Conservation (phyloP, 2,797 vertebrate species). For the Scolopax rusticola region DNA sequence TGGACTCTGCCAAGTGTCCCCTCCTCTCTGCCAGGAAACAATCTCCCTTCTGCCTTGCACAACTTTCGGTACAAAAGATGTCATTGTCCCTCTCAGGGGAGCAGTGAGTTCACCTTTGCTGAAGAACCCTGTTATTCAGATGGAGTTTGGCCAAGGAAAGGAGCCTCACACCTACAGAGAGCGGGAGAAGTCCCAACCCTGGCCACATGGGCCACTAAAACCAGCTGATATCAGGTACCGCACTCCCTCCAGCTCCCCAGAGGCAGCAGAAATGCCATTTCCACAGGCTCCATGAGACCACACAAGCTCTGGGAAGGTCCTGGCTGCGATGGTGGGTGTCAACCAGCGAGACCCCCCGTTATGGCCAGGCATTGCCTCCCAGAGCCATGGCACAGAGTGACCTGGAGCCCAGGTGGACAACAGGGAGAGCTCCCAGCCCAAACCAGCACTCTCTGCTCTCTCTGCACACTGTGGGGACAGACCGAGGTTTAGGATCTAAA, state of each 20-base stretch:
- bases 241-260: not conserved
- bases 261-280: not conserved
- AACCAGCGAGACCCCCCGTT: not conserved
- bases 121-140: not conserved
- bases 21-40: not conserved
- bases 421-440: not conserved
- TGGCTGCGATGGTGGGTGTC: not conserved
- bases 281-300: not conserved
- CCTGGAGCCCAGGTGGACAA: not conserved
- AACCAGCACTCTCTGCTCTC: not conserved
- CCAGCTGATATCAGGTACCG: not conserved
- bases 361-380: rapidly evolving
- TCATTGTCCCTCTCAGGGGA: not conserved
- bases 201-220: not conserved
- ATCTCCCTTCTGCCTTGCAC: not conserved
- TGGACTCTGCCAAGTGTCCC: not conserved
- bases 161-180: not conserved
- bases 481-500: not conserved
- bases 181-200: not conserved
- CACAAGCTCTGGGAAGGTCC: not conserved
- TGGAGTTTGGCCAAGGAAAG: not conserved
- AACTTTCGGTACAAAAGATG: not conserved
- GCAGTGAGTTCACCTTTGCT: not conserved
- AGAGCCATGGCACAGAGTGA: not conserved
- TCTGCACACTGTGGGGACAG: not conserved